Percentiles rank a stretch among this genome's conserved stretches.
These are phyloP conservation scores for Synanthedon formicaeformis DNA, from an alignment of 2,888 invertebrate species.

Conservation along the genomic window DNA sequence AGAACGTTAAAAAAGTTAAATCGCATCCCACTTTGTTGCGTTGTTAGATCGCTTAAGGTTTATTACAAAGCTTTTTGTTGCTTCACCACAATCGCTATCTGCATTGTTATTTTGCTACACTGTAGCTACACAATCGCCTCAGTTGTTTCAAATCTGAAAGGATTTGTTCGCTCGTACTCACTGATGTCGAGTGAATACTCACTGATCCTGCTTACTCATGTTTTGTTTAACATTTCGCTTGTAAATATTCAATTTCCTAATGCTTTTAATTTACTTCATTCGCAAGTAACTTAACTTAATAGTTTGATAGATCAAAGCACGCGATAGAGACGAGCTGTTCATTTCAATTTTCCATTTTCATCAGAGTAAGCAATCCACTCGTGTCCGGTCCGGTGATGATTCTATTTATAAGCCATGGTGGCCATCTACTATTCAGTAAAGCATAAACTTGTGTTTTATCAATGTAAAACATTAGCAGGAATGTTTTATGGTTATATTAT, in stretches of 20 bases:
- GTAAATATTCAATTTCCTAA: background rate
- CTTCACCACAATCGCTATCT: background rate
- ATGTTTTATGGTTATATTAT: too few relatives aligned
- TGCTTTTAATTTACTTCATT: background rate
- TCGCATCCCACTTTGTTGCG: background rate
- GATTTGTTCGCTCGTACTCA: background rate
- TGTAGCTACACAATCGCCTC: background rate
- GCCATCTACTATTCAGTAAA: too few relatives aligned
- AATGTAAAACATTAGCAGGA: too few relatives aligned
- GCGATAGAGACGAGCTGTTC: too few relatives aligned
- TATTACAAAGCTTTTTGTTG: background rate
- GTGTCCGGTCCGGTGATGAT: too few relatives aligned
- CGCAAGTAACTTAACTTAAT: background rate
- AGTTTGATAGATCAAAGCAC: background rate
- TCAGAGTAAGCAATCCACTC: too few relatives aligned
- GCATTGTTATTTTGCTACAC: background rate
- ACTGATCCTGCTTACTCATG: background rate
- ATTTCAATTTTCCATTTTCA: too few relatives aligned
- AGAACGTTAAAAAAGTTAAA: background rate
- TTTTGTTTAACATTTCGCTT: background rate
- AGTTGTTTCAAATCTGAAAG: background rate
- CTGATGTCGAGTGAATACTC: background rate
- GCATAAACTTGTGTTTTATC: too few relatives aligned
- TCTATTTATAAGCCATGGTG: too few relatives aligned
- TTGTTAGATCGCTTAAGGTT: background rate